A percentile compares a stretch with the other conserved stretches of the same genome.
Evolutionary conservation across 2,888 invertebrate species (phyloP).

Genomic region (Diachrysia chrysitis): DNA sequence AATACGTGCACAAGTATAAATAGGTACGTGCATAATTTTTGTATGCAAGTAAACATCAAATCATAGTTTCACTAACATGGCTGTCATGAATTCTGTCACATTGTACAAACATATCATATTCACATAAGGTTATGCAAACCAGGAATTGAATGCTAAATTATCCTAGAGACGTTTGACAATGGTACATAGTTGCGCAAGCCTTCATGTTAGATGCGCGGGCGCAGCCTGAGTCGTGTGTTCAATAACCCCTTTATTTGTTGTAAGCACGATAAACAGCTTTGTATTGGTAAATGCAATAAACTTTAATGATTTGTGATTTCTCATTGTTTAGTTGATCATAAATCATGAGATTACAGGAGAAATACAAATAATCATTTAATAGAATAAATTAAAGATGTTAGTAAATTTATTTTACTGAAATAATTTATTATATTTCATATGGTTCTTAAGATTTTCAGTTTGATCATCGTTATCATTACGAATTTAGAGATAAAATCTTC

Average conservation of each 20-base stretch:
- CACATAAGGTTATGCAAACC: constrained; percentile 49
- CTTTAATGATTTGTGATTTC: constrained; percentile 15
- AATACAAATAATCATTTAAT: no score
- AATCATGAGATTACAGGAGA: constrained; percentile 1
- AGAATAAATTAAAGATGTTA: no score
- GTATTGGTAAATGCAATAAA: constrained; percentile 18
- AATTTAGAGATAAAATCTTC: no score
- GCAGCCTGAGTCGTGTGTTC: constrained; percentile 40
- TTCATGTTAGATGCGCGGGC: constrained; percentile 33
- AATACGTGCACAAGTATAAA: no score
- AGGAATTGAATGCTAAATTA: constrained; percentile 55
- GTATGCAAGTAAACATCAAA: constrained; percentile 6
- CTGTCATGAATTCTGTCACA: constrained; percentile 18
- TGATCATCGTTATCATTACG: no score
- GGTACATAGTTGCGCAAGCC: constrained; percentile 39
- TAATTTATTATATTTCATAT: no score
- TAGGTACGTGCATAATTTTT: not conserved
- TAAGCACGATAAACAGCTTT: constrained; percentile 26
- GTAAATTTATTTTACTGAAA: no score
- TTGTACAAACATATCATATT: constrained; percentile 30
- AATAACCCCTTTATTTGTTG: constrained; percentile 19
- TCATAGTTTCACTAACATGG: not conserved
- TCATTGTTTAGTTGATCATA: constrained; percentile 5
- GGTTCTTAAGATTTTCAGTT: no score
- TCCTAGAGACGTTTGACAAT: constrained; percentile 47